phyloP scores from a whole-genome alignment of 1,140 invertebrate genomes.

The Archivesica marissinica region DNA sequence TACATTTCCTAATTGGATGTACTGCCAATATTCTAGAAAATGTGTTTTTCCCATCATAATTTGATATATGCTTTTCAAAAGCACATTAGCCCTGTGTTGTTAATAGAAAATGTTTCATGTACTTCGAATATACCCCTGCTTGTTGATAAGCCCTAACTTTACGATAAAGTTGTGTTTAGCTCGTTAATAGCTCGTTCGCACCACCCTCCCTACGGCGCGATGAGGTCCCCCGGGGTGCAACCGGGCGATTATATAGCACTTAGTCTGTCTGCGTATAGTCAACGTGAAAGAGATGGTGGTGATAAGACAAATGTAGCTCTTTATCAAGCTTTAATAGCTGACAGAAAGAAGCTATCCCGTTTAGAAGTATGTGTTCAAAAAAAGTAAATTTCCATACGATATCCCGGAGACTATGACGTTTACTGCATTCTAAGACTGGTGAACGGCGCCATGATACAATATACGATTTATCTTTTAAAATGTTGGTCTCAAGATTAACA shows the following conservation, averaged over 20 bases:
- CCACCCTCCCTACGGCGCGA: not conserved
- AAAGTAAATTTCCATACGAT: constrained; percentile 27
- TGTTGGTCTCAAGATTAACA: constrained; percentile 3
- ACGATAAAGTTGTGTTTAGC: constrained; percentile 36
- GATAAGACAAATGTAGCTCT: constrained; percentile 43
- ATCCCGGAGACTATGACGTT: constrained; percentile 23
- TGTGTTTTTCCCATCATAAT: constrained; percentile 21
- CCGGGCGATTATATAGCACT: constrained; percentile 44
- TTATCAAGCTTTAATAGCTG: constrained; percentile 45
- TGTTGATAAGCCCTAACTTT: constrained; percentile 25
- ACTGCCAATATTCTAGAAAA: constrained; percentile 31
- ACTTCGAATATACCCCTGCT: constrained; percentile 11
- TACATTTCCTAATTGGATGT: not conserved
- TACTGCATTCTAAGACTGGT: not conserved
- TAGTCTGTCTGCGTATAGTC: constrained; percentile 30
- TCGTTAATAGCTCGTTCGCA: constrained; percentile 44
- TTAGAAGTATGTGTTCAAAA: constrained; percentile 4
- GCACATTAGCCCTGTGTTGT: constrained; percentile 34
- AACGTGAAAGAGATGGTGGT: constrained; percentile 9
- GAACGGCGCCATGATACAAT: constrained; percentile 21
- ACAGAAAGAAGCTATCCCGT: constrained; percentile 8
- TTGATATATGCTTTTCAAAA: constrained; percentile 48
- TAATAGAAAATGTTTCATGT: constrained; percentile 36
- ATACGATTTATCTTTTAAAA: constrained; percentile 18
- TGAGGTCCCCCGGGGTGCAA: constrained; percentile 27